These are phyloP conservation scores for Phodopus roborovskii DNA, from an alignment of 2,113 vertebrate species.

Conservation along the genomic window DNA sequence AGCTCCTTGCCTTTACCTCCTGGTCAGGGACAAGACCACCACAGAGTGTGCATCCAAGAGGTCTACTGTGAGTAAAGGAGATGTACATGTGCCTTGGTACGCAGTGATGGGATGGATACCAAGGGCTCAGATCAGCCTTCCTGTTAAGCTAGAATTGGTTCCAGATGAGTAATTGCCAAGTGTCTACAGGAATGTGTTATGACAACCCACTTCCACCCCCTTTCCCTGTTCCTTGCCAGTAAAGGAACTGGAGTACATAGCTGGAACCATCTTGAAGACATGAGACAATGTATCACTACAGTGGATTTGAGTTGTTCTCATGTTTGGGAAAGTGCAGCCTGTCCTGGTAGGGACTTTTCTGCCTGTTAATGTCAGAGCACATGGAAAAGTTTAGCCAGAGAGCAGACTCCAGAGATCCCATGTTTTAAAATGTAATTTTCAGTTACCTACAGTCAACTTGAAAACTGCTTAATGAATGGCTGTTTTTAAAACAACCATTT, in stretches of 20 bases:
- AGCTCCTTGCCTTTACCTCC: not conserved
- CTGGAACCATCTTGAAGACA: no score
- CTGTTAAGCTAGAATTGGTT: not conserved
- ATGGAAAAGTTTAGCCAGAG: constrained; percentile 5
- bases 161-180: not conserved
- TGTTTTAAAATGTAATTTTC: constrained; percentile 26
- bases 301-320: not conserved
- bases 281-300: not conserved
- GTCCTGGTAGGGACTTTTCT: not conserved
- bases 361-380: not conserved
- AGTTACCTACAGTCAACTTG: not conserved
- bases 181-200: not conserved
- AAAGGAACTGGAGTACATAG: not conserved
- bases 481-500: not conserved
- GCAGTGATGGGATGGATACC: not conserved
- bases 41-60: not conserved
- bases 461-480: not conserved
- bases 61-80: not conserved
- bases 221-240: not conserved
- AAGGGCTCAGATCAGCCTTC: not conserved
- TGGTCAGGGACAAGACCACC: not conserved
- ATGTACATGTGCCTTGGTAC: constrained; percentile 5
- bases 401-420: not conserved
- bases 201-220: not conserved
- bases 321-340: not conserved